These are phyloP conservation scores for Cliona cf. orientalis DNA, from an alignment of 37 sponge, comb jelly and placozoan genomes.

Conservation along the genomic window DNA sequence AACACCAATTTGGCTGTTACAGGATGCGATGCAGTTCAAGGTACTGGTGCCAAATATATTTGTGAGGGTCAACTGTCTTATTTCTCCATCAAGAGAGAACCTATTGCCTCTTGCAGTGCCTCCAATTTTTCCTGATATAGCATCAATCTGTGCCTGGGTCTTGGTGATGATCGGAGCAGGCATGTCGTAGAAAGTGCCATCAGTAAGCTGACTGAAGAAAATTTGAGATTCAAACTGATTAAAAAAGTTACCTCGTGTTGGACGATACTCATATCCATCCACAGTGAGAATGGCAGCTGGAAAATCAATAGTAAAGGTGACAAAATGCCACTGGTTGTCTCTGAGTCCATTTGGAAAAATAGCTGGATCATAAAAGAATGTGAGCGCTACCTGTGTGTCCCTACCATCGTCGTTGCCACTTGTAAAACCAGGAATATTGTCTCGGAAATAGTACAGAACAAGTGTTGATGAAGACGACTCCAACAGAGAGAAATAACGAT, in stretches of 20 bases:
- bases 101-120: slow-evolving; percentile 21
- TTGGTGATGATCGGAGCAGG: slow-evolving; percentile 53
- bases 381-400: slow-evolving; percentile 49
- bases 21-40: slow-evolving; percentile 63
- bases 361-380: slow-evolving; percentile 42
- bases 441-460: slow-evolving; percentile 51
- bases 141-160: not conserved
- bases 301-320: slow-evolving; percentile 31
- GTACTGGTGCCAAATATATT: not conserved
- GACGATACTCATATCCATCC: slow-evolving; percentile 40
- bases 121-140: slow-evolving; percentile 33
- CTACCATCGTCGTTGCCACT: slow-evolving; percentile 17
- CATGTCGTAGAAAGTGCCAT: slow-evolving; percentile 35
- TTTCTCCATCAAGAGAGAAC: slow-evolving; percentile 25
- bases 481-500: slow-evolving; percentile 43
- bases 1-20: slow-evolving; percentile 25
- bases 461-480: not conserved
- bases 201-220: not conserved
- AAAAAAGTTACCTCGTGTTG: slow-evolving; percentile 28
- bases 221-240: not conserved
- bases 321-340: slow-evolving; percentile 56
- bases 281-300: slow-evolving; percentile 26
- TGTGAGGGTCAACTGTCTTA: slow-evolving; percentile 41
- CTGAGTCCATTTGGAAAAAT: slow-evolving; percentile 23
- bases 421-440: not conserved